phyloP scores from a whole-genome alignment of 2,113 vertebrate species.

The Cinclus mexicanus region DNA sequence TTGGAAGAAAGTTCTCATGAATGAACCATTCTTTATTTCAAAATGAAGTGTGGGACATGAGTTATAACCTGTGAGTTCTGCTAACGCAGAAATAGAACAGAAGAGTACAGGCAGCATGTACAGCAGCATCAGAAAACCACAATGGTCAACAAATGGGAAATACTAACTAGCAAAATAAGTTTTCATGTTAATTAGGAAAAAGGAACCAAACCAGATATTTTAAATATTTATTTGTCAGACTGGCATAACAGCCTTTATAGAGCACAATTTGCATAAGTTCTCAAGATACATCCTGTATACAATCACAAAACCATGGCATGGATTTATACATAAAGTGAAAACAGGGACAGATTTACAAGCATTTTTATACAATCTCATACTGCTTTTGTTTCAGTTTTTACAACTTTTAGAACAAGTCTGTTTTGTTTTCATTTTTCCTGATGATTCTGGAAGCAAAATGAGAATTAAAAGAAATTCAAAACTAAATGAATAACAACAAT shows the following conservation, averaged over 20 bases:
- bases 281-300: constrained; percentile 94
- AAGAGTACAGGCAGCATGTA: neutral
- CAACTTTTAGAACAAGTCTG: constrained; percentile 75
- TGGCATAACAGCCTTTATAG: constrained; percentile 88
- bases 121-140: neutral
- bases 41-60: neutral
- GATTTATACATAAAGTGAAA: constrained; percentile 92
- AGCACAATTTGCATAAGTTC: constrained; percentile 95
- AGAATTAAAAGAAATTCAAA: constrained; percentile 44
- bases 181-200: neutral
- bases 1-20: neutral
- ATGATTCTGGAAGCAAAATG: constrained; percentile 80
- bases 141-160: neutral
- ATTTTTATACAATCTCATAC: constrained; percentile 88
- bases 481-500: constrained; percentile 77
- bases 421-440: constrained; percentile 53
- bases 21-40: neutral
- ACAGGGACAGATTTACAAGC: constrained; percentile 95
- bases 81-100: neutral
- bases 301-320: constrained; percentile 95
- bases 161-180: neutral
- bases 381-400: constrained; percentile 79
- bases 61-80: neutral
- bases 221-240: constrained; percentile 96
- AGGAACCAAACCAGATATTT: constrained; percentile 71